phyloP scores from a whole-genome alignment of 2,888 invertebrate species.

The Scaptomyza flava region DNA sequence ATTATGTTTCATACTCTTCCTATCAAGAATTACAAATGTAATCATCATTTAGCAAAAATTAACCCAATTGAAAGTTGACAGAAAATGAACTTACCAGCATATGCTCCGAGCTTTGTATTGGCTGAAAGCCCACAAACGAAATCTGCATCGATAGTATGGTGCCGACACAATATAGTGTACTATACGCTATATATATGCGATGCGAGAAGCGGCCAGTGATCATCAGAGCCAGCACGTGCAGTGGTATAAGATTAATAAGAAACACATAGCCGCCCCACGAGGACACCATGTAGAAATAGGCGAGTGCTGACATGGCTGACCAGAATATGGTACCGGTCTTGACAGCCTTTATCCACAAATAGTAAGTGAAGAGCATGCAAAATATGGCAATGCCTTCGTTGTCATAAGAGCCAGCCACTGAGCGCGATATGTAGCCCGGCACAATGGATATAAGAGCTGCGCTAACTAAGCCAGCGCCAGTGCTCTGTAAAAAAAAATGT shows the following conservation, averaged over 20 bases:
- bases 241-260: conserved; percentile 99
- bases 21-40: conserved; percentile 75
- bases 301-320: conserved; percentile 96
- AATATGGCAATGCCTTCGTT: conserved; percentile 99
- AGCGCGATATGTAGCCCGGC: conserved; percentile 99
- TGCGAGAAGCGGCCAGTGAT: conserved; percentile 98
- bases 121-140: conserved; percentile 98
- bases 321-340: conserved; percentile 99
- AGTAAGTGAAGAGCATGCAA: conserved; percentile 95
- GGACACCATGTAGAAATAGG: conserved; percentile 99
- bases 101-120: conserved; percentile 99
- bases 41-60: conserved; percentile 88
- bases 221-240: conserved; percentile 97
- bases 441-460: conserved; percentile 99
- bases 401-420: conserved; percentile 99
- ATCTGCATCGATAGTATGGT: conserved; percentile 98
- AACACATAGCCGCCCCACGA: conserved; percentile 99
- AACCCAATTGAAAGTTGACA: neutral
- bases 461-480: conserved; percentile 98
- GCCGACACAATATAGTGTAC: conserved; percentile 98
- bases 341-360: conserved; percentile 98
- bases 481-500: conserved; percentile 41
- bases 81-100: conserved; percentile 87
- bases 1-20: conserved; percentile 84
- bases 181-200: conserved; percentile 96